phyloP scores from a whole-genome alignment of 2,888 invertebrate genomes.

The Pandemis corylana region DNA sequence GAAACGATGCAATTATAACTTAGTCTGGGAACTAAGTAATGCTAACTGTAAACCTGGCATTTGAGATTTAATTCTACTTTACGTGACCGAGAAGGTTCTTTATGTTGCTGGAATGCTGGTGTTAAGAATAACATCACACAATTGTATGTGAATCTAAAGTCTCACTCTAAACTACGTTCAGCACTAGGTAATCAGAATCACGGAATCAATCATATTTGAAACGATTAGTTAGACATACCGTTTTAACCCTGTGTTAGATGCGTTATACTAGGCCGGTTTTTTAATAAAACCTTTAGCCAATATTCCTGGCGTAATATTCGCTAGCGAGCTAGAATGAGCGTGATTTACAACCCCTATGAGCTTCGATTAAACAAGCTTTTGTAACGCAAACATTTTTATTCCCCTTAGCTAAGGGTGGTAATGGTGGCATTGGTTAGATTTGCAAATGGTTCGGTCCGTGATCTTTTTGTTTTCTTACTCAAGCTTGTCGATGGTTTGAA shows the following conservation, averaged over 20 bases:
- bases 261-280: neutral
- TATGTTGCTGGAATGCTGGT: neutral
- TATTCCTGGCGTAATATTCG: neutral
- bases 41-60: no score
- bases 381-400: conserved; percentile 13
- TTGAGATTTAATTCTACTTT: no score
- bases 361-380: conserved; percentile 12
- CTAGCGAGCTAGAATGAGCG: neutral
- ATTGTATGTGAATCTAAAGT: no score
- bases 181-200: no score
- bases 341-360: conserved; percentile 6
- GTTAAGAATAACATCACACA: neutral
- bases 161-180: no score
- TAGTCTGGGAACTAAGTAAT: no score
- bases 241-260: neutral
- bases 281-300: neutral
- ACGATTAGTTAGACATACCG: neutral
- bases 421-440: conserved; percentile 14
- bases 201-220: no score
- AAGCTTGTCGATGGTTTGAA: neutral
- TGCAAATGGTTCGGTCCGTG: conserved; percentile 2
- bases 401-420: conserved; percentile 9
- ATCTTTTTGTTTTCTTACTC: neutral
- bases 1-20: neutral
- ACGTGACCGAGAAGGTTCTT: neutral